Evolutionary conservation across 2,888 invertebrate species (phyloP), one percentile per base, ranked within the genome.

Genomic region (Spodoptera picta): DNA sequence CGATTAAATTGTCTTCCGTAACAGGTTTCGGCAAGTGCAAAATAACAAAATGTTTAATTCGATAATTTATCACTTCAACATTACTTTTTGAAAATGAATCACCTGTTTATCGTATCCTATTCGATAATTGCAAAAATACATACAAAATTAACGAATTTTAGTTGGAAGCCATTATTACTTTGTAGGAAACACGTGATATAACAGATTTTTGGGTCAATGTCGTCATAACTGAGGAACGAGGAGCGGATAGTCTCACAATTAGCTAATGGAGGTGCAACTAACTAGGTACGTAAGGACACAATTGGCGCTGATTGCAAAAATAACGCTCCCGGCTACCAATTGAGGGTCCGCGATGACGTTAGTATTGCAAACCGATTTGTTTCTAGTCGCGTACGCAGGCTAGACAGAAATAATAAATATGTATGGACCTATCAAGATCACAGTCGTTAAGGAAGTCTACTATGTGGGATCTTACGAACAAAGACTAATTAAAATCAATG

Each of bases 231-330:
- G 44, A 53, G 53, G 6, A 44, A 45, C 48, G 11, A 14, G 36
- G 7, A 14, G 41, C 23, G 23, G 45, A 19, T 43, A 31, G 48
- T 19, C 42, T 14, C 42, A 46, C 51, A 60, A 55, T 27, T 27
- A 42, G n/a, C 59, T 68, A 69, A 69, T 69, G 57, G 69, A 73
- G 50, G 56, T 76, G 71, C 65, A 71, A 66, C 65, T 69, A 27
- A 27, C 27, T 27, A 27, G 27, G 27, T 27, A 76, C 70, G 79
- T 73, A 81, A 73, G 73, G 73, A 75, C 60, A 78, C 88, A 92
- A 92, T 91, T 92, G 92, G 77, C 76, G 76, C 72, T 89, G 90
- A 91, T 91, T 91, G 92, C 89, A 84, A 88, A 91, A 87, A 89
- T 90, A 88, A 89, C 85, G 86, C 80, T 81, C 84, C 86, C 83